Evolutionary conservation across 2,113 vertebrate species (phyloP), one percentile per base, ranked within the genome.

Genomic region (Xenopus tropicalis): DNA sequence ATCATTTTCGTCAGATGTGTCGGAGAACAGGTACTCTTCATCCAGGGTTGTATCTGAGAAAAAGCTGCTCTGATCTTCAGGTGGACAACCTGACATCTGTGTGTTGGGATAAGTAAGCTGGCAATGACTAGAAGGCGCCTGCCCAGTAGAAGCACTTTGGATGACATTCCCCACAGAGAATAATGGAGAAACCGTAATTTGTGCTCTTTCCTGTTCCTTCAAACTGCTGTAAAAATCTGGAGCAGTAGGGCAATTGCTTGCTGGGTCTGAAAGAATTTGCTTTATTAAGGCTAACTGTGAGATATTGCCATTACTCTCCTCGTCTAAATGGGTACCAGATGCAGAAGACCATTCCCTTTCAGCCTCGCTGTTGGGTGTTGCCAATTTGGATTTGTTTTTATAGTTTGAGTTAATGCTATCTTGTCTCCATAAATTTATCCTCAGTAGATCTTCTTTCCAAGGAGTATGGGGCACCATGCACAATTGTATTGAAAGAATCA

Each of bases 1-100:
- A 19, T 64, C 42, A 17, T 72, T 63, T 3, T 71, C 23, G 25
- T 63, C 78, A 58, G 58, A 24, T 23, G 44, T 43, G 25, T 64
- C 74, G 12, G 59, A 66, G 24, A 74, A 70, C 19, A 69, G 14
- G 51, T 14, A 58, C 16, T 66, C 74, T 52, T 75, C 65, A 51
- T 69, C 64, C 20, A 71, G 43, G 17, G 24, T 24, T 21, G 72
- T 48, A 63, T 78, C 71, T 1, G 66, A 22, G n/a, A 11, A 14
- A 20, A 66, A 68, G 48, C 48, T 48, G 23, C 14, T 44, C 13
- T 11, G 23, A 19, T 63, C 29, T 54, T 71, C 43, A 54, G 21
- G 70, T 19, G 69, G 46, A 69, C 69, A 13, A 14, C 13, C 2
- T 8, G 16, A 14, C 3, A 11, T 17, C 46, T 48, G 16, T 48